These are phyloP conservation scores for Xestia ashworthii DNA, from an alignment of 2,888 invertebrate genomes.

Conservation along the genomic window DNA sequence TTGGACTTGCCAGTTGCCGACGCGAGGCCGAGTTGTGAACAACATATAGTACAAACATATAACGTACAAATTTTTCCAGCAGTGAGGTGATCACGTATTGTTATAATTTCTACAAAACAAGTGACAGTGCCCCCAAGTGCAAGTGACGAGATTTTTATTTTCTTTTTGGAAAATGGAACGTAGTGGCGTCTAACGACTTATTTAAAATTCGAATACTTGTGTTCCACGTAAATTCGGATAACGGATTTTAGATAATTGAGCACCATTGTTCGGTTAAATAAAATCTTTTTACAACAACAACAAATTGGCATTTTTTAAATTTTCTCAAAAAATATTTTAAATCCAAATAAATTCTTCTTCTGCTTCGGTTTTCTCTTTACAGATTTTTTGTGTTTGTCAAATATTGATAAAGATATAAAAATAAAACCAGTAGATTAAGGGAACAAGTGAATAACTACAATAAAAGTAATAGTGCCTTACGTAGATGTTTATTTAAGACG, in stretches of 20 bases:
- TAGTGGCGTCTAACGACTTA: slow-evolving; percentile 72
- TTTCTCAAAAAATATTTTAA: slow-evolving; percentile 63
- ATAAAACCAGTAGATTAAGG: slow-evolving; percentile 77
- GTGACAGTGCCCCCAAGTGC: slow-evolving; percentile 86
- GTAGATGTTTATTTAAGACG: slow-evolving; percentile 81
- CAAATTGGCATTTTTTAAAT: slow-evolving; percentile 72
- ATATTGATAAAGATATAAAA: slow-evolving; percentile 70
- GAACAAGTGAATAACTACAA: slow-evolving; percentile 84
- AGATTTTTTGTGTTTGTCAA: slow-evolving; percentile 79
- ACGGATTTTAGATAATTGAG: slow-evolving; percentile 85
- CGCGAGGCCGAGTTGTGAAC: slow-evolving; percentile 85
- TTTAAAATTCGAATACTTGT: slow-evolving; percentile 73
- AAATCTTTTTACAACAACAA: slow-evolving; percentile 73
- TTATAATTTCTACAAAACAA: slow-evolving; percentile 72
- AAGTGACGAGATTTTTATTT: slow-evolving; percentile 74
- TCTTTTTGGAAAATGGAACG: slow-evolving; percentile 76
- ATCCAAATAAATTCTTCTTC: slow-evolving; percentile 82
- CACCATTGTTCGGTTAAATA: slow-evolving; percentile 79
- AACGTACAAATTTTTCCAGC: slow-evolving; percentile 87
- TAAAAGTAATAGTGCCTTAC: slow-evolving; percentile 87
- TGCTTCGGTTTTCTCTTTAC: slow-evolving; percentile 86
- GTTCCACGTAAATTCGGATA: slow-evolving; percentile 77
- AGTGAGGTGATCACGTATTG: slow-evolving; percentile 85
- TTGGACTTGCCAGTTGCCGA: slow-evolving; percentile 79
- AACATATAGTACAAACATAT: slow-evolving; percentile 88